These are phyloP conservation scores for Myiozetetes cayanensis DNA, from an alignment of 2,113 vertebrate species.

Conservation along the genomic window DNA sequence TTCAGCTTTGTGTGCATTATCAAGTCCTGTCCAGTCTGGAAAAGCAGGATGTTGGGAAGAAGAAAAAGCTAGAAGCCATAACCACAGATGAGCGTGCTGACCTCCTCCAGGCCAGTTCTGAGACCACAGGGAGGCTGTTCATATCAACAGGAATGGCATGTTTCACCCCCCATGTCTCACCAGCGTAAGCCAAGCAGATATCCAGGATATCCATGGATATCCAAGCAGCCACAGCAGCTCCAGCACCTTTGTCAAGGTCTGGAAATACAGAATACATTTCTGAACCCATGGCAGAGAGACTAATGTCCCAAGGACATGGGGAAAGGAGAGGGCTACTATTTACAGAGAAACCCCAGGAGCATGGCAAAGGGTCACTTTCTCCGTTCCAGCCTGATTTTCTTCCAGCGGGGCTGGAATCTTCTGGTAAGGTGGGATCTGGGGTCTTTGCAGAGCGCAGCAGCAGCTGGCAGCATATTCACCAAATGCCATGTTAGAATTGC, in stretches of 20 bases:
- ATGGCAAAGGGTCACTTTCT: neutral
- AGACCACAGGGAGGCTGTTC: fast-evolving
- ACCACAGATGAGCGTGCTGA: neutral
- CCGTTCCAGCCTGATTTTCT: neutral
- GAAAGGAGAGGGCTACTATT: neutral
- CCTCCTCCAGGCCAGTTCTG: neutral
- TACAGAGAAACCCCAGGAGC: neutral
- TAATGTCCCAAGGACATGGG: fast-evolving
- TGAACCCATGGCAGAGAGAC: neutral
- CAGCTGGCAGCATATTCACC: neutral
- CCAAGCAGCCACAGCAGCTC: neutral
- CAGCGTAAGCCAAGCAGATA: neutral
- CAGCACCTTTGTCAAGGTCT: neutral
- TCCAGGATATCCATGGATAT: no score
- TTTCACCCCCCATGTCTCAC: neutral
- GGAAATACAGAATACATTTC: neutral
- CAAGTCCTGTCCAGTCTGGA: neutral
- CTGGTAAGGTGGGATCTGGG: neutral
- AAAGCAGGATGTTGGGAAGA: neutral
- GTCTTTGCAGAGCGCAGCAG: neutral
- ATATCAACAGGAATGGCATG: neutral
- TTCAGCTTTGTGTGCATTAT: neutral
- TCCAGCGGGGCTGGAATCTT: neutral
- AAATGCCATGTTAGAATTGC: fast-evolving
- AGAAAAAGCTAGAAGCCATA: neutral